Conservation (phyloP, 2,888 invertebrate genomes). For the Lymantria monacha region DNA sequence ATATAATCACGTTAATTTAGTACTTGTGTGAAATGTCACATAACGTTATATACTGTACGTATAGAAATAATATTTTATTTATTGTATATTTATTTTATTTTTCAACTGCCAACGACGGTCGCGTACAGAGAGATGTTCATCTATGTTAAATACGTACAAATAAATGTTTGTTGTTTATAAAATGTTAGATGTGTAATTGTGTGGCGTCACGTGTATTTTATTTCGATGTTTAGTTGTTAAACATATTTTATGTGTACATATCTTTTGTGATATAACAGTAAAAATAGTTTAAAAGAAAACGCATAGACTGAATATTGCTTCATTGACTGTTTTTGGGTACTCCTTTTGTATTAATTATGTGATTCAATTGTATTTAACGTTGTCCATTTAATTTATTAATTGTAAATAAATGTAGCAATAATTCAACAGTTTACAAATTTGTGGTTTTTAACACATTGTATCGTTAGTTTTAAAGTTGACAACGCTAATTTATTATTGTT, state of each 20-base stretch:
- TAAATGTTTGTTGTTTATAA: conserved; percentile 24
- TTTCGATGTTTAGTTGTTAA: conserved; percentile 29
- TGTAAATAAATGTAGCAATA: conserved; percentile 1
- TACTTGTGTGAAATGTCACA: conserved; percentile 50
- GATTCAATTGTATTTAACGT: not conserved
- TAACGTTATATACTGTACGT: conserved; percentile 27
- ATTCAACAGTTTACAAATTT: conserved; percentile 7
- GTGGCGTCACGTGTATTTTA: conserved; percentile 10
- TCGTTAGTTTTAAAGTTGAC: conserved; percentile 15
- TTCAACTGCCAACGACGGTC: conserved; percentile 23
- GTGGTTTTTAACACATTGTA: conserved; percentile 12
- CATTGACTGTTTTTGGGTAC: conserved; percentile 9
- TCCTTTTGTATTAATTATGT: not conserved
- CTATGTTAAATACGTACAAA: conserved; percentile 27
- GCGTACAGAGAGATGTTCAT: conserved; percentile 16
- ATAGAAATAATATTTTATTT: conserved; percentile 41
- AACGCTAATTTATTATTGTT: conserved; percentile 6
- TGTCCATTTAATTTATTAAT: conserved; percentile 5
- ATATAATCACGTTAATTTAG: conserved; percentile 53
- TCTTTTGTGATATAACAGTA: conserved; percentile 12
- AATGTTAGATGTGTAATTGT: conserved; percentile 14
- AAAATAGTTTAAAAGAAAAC: not conserved
- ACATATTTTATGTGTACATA: conserved; percentile 19
- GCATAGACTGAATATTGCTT: conserved; percentile 31
- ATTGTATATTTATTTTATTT: conserved; percentile 34